These are phyloP conservation scores for Seriola rivoliana DNA, from an alignment of 2,113 vertebrate genomes.

Conservation along the genomic window DNA sequence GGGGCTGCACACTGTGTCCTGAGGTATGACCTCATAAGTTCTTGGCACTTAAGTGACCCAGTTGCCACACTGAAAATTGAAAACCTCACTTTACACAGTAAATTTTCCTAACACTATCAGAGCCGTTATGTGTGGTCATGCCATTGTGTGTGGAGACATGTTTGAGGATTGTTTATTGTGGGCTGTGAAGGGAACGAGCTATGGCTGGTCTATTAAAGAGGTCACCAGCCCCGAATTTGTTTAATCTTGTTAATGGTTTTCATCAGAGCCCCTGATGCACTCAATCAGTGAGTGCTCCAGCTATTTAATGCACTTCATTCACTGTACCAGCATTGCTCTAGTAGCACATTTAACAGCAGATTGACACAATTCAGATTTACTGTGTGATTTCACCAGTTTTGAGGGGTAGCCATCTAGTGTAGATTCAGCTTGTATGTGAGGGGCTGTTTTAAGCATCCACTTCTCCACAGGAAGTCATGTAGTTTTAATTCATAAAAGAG, in stretches of 20 bases:
- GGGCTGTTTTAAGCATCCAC: slow-evolving; percentile 48
- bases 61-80: slow-evolving; percentile 77
- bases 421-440: slow-evolving; percentile 24
- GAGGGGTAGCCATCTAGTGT: slow-evolving; percentile 2
- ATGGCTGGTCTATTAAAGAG: slow-evolving; percentile 60
- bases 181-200: slow-evolving; percentile 48
- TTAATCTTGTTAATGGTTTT: slow-evolving; percentile 82
- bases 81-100: slow-evolving; percentile 72
- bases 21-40: slow-evolving; percentile 76
- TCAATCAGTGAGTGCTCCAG: slow-evolving; percentile 66
- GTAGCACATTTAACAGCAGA: slow-evolving; percentile 36
- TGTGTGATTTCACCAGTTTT: slow-evolving; percentile 26
- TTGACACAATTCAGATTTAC: slow-evolving; percentile 50
- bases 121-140: slow-evolving; percentile 51
- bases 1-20: slow-evolving; percentile 64
- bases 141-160: slow-evolving; percentile 39
- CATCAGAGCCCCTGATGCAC: slow-evolving; percentile 75
- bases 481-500: slow-evolving; percentile 72
- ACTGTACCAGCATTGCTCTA: slow-evolving; percentile 43
- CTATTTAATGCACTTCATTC: slow-evolving; percentile 71
- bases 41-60: slow-evolving; percentile 68
- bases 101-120: slow-evolving; percentile 61
- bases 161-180: slow-evolving; percentile 66
- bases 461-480: slow-evolving; percentile 75
- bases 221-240: slow-evolving; percentile 75